Evolutionary conservation across 2,888 invertebrate species (phyloP).

Genomic region (Periphyllus acericola): DNA sequence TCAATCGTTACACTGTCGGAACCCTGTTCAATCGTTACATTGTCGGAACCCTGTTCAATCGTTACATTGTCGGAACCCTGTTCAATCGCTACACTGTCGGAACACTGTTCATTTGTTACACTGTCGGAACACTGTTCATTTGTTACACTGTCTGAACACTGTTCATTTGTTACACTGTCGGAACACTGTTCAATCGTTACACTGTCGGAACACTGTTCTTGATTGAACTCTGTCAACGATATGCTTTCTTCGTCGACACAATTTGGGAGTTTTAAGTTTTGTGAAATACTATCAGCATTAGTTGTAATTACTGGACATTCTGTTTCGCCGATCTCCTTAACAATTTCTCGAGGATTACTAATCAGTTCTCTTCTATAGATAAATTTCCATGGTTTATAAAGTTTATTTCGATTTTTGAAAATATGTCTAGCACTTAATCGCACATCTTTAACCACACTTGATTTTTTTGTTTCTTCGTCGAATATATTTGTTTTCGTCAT

Average conservation of each 20-base stretch:
- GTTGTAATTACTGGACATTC: not conserved
- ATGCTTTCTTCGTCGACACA: not conserved
- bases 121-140: no score
- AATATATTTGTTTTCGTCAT: slow-evolving; percentile 40
- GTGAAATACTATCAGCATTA: not conserved
- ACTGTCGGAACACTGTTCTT: not conserved
- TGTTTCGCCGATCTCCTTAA: not conserved
- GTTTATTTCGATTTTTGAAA: not conserved
- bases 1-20: no score
- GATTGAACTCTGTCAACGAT: not conserved
- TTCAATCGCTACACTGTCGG: no score
- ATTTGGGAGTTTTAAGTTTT: not conserved
- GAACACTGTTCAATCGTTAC: no score
- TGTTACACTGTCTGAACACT: no score
- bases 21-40: no score
- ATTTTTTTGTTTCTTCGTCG: slow-evolving; percentile 25
- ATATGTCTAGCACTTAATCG: not conserved
- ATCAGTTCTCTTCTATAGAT: not conserved
- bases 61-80: no score
- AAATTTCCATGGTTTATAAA: not conserved
- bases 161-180: no score
- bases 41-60: no score
- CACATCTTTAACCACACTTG: not conserved
- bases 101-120: no score
- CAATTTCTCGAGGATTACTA: not conserved